A percentile compares a stretch with the other conserved stretches of the same genome.
Evolutionary conservation across 1,140 invertebrate genomes (phyloP).

Genomic region (Asbolus verrucosus): DNA sequence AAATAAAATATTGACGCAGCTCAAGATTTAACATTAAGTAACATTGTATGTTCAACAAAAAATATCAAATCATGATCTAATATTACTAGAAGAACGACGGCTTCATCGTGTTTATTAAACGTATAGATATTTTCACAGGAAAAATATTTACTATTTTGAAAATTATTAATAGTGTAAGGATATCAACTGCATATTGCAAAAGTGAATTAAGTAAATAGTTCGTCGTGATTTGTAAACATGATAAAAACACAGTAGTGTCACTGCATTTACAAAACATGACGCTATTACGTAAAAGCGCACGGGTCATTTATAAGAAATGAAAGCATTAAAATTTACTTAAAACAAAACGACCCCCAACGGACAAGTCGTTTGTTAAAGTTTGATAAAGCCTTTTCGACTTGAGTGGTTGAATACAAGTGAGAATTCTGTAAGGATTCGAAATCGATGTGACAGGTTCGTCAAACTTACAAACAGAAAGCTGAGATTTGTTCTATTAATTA

Average conservation of each 20-base stretch:
- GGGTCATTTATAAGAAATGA: slow-evolving; percentile 6
- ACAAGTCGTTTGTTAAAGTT: slow-evolving; percentile 34
- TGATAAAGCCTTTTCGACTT: slow-evolving; percentile 55
- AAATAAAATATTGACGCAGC: slow-evolving; percentile 4
- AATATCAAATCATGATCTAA: slow-evolving; percentile 9
- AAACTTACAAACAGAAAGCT: slow-evolving; percentile 58
- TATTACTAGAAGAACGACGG: no score
- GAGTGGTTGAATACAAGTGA: slow-evolving; percentile 58
- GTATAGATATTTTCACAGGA: no score
- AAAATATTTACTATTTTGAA: no score
- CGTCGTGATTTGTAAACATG: not conserved
- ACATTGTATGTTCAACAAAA: slow-evolving; percentile 13
- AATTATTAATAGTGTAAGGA: no score
- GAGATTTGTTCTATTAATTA: slow-evolving; percentile 59
- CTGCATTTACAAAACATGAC: no score
- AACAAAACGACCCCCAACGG: slow-evolving; percentile 16
- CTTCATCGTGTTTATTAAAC: no score
- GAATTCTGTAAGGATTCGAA: slow-evolving; percentile 59
- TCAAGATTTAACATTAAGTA: not conserved
- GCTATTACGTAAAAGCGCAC: slow-evolving; percentile 2
- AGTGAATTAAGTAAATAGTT: not conserved
- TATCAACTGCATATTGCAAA: no score
- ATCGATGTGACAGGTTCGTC: slow-evolving; percentile 61
- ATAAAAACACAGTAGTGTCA: no score
- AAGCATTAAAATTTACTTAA: slow-evolving; percentile 3